Conservation (phyloP, 2,888 invertebrate genomes). For the Craniophora ligustri region DNA sequence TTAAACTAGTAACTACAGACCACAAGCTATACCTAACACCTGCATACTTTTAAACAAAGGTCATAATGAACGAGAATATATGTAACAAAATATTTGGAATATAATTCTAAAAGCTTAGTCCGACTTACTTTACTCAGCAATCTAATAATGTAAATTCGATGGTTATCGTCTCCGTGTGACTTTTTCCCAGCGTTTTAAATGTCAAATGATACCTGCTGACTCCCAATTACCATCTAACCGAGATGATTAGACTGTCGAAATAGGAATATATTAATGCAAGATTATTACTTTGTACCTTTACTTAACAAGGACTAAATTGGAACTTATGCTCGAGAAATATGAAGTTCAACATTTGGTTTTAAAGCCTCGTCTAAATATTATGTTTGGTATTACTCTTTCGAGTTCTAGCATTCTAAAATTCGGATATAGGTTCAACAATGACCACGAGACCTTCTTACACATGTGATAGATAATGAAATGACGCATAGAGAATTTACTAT, state of each 20-base stretch:
- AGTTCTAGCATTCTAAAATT: too few species aligned
- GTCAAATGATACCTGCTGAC: constrained; percentile 38
- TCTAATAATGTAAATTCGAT: constrained; percentile 38
- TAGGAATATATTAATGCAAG: constrained; percentile 41
- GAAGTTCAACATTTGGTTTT: too few species aligned
- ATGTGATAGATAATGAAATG: too few species aligned
- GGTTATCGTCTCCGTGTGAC: constrained; percentile 19
- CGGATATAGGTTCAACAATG: too few species aligned
- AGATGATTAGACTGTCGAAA: constrained; percentile 40
- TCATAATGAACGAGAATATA: not conserved
- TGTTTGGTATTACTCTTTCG: too few species aligned
- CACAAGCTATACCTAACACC: too few species aligned
- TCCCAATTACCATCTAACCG: constrained; percentile 31
- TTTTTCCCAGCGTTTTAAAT: constrained; percentile 43
- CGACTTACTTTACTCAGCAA: constrained; percentile 12
- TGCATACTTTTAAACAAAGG: not conserved
- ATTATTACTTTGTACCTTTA: too few species aligned
- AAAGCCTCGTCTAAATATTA: too few species aligned
- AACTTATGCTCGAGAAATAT: constrained; percentile 25
- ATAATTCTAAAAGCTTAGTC: constrained; percentile 19
- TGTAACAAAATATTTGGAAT: not conserved
- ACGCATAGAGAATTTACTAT: too few species aligned
- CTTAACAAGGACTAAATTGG: constrained; percentile 28
- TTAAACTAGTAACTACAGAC: too few species aligned
- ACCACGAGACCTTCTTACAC: too few species aligned